Evolutionary conservation across 2,888 invertebrate species (phyloP), one percentile per base, ranked within the genome.

Genomic region (Bombylius discolor): DNA sequence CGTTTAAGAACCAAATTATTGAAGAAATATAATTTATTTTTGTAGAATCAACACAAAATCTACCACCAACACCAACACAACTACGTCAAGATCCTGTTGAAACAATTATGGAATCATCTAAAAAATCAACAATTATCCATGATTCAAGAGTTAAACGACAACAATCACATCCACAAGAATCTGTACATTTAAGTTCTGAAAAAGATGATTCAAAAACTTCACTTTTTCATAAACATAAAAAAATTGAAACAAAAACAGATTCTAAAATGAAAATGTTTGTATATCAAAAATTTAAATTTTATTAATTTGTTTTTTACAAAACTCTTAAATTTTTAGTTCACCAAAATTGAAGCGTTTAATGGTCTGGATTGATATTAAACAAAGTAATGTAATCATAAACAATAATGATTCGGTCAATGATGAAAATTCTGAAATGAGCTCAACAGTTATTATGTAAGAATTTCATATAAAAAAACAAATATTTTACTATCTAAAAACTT

Each of bases 171-270:
- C 72, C 73, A 0, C 70, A 68, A 52, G 73, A 73, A 61, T 73
- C 74, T 1, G 64, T 74, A 51, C 74, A 74, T 52, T 65, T 68
- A 4, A 74, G 74, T 51, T 74, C 74, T 0, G 74, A 74, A 47
- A 68, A 70, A 2, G 74, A 71, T 47, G 72, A 72, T 47, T 67
- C 47, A 48, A 57, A 47, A 32, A 33, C 8, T 5, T 49, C 1
- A 44, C 12, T 7, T 2, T 48, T 6, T 13, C 33, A 33, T 6
- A 34, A 34, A 34, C 13, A 5, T 7, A 34, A 5, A 13, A 34
- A 42, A 5, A 7, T 4, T 11, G 39, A 42, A 42, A 36, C 6
- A 36, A 9, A 36, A 36, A 1, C 7, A 36, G 9, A 36, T 36
- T 36, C 6, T 9, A 36, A 36, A 8, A 36, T 8, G 9, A 36